Conservation (phyloP, 2,888 invertebrate species). For the Ophion obscuratus region DNA sequence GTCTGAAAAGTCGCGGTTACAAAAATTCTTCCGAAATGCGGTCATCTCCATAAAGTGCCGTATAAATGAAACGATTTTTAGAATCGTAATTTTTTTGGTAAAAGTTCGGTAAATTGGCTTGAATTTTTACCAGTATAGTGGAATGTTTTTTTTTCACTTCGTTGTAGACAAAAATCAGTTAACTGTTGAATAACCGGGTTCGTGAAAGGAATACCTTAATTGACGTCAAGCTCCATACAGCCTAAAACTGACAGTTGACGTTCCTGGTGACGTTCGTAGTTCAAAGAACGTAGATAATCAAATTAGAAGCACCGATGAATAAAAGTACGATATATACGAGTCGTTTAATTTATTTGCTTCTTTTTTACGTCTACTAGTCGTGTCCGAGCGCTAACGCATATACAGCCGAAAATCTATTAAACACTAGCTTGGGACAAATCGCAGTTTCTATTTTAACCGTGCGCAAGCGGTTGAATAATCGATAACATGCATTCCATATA, state of each 20-base stretch:
- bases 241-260: background rate
- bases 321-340: slow-evolving; percentile 4
- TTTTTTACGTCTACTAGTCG: slow-evolving; percentile 35
- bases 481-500: slow-evolving; percentile 20
- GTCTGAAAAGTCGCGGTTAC: too few relatives aligned
- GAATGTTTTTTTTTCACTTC: too few relatives aligned
- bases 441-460: slow-evolving; percentile 9
- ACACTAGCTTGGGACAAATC: slow-evolving; percentile 37
- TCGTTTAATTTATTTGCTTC: slow-evolving; percentile 44
- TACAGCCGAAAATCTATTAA: slow-evolving; percentile 43
- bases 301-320: background rate
- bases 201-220: background rate
- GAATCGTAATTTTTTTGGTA: too few relatives aligned
- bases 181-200: background rate
- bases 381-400: slow-evolving; percentile 35
- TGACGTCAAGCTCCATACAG: background rate
- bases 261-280: background rate
- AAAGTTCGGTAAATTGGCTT: too few relatives aligned
- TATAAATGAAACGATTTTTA: too few relatives aligned
- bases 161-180: too few relatives aligned
- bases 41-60: too few relatives aligned
- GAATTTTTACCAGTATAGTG: too few relatives aligned
- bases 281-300: background rate
- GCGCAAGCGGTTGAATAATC: slow-evolving; percentile 41
- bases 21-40: too few relatives aligned